A percentile compares a stretch with the other conserved stretches of the same genome.
Evolutionary conservation across 2,113 vertebrate genomes (phyloP).

Genomic region (Alces alces): DNA sequence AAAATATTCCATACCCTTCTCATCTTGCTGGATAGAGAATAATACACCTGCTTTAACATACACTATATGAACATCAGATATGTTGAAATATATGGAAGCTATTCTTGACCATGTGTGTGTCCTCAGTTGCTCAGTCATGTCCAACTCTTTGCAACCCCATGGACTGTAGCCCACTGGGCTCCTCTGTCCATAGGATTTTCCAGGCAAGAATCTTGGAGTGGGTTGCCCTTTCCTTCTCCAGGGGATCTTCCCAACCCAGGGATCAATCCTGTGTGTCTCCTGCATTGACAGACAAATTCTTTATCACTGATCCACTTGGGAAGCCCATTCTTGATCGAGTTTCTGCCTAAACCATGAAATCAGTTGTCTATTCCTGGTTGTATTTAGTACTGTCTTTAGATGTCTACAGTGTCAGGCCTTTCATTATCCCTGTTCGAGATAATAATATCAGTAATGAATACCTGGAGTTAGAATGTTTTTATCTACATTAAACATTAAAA

Average conservation of each 20-base stretch:
- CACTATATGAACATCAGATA: not conserved
- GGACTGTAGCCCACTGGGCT: not conserved
- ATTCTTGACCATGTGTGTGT: not conserved
- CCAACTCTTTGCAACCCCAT: not conserved
- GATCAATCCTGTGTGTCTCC: not conserved
- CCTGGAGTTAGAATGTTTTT: not conserved
- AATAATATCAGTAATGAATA: not conserved
- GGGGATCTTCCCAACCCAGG: not conserved
- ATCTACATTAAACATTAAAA: not conserved
- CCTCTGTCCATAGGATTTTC: not conserved
- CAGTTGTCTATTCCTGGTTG: not conserved
- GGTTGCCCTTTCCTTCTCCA: not conserved
- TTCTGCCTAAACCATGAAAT: not conserved
- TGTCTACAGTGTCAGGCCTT: not conserved
- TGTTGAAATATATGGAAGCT: not conserved
- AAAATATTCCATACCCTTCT: slow-evolving; percentile 35
- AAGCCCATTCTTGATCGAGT: not conserved
- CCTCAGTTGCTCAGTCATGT: not conserved
- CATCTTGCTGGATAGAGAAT: not conserved
- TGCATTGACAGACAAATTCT: not conserved
- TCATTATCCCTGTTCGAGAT: not conserved
- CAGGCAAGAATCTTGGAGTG: not conserved
- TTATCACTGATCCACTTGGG: not conserved
- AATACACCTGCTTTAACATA: not conserved
- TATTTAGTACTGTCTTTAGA: not conserved